Percentiles rank a stretch among this genome's conserved stretches.
phyloP scores from a whole-genome alignment of 1,140 invertebrate genomes.

The Berghia stephanieae region DNA sequence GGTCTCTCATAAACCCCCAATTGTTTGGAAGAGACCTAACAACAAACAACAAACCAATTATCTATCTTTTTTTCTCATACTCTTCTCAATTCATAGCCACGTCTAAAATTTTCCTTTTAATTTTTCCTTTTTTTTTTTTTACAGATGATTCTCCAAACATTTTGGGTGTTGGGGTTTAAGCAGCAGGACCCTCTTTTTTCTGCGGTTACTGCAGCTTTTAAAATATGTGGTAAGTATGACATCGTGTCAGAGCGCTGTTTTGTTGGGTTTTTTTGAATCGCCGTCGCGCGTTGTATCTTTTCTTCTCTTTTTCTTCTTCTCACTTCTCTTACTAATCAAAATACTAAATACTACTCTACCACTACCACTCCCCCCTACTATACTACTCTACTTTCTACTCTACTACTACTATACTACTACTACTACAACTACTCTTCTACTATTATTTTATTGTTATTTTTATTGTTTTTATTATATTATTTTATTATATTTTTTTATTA shows the following conservation, averaged over 20 bases:
- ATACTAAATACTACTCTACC: no score
- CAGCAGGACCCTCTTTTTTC: conserved; percentile 71
- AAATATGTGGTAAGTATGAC: conserved; percentile 70
- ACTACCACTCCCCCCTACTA: not conserved
- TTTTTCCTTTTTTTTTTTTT: not conserved
- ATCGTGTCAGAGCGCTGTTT: not conserved
- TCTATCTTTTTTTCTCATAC: not conserved
- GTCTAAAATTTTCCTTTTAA: not conserved
- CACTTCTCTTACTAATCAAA: no score
- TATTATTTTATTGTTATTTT: not conserved
- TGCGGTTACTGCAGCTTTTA: conserved; percentile 72
- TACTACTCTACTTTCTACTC: not conserved
- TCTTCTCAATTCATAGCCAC: not conserved
- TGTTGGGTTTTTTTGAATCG: not conserved
- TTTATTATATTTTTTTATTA: not conserved
- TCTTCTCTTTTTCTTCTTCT: not conserved
- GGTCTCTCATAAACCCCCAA: no score
- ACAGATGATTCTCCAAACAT: conserved; percentile 59
- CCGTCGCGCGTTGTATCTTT: not conserved
- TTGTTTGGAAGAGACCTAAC: no score
- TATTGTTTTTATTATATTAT: not conserved
- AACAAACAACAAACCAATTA: not conserved
- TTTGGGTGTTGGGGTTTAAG: conserved; percentile 74
- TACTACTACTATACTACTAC: not conserved
- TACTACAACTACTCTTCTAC: not conserved